These are phyloP conservation scores for Phalanger gymnotis DNA, from an alignment of 2,797 vertebrate genomes.

Conservation along the genomic window DNA sequence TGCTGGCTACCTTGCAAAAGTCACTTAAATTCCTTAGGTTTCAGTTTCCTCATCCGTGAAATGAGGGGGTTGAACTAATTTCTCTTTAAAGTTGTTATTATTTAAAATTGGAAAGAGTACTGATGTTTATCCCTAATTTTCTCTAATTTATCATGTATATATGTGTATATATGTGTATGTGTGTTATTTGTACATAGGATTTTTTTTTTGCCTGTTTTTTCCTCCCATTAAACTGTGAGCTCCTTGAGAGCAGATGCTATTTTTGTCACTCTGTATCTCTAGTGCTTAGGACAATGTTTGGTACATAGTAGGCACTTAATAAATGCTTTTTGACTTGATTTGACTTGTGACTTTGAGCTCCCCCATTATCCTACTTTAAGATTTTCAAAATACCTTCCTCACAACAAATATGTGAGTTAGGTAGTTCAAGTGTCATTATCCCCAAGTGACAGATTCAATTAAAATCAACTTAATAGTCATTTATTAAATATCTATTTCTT, in stretches of 20 bases:
- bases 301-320: neutral
- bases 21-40: neutral
- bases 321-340: neutral
- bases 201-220: neutral
- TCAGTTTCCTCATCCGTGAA: neutral
- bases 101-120: neutral
- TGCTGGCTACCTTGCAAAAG: neutral
- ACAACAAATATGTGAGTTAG: neutral
- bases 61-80: neutral
- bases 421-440: neutral
- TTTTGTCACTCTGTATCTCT: neutral
- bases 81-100: neutral
- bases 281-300: neutral
- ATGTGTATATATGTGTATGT: neutral
- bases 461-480: neutral
- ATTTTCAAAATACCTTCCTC: neutral
- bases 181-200: neutral
- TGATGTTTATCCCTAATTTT: neutral
- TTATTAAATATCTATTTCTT: too few relatives aligned
- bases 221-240: neutral
- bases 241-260: neutral
- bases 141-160: neutral
- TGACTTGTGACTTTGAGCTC: neutral
- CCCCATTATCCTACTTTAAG: neutral
- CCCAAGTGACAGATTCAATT: neutral